These are phyloP conservation scores for Colius striatus DNA, from an alignment of 2,113 vertebrate species.

Conservation along the genomic window DNA sequence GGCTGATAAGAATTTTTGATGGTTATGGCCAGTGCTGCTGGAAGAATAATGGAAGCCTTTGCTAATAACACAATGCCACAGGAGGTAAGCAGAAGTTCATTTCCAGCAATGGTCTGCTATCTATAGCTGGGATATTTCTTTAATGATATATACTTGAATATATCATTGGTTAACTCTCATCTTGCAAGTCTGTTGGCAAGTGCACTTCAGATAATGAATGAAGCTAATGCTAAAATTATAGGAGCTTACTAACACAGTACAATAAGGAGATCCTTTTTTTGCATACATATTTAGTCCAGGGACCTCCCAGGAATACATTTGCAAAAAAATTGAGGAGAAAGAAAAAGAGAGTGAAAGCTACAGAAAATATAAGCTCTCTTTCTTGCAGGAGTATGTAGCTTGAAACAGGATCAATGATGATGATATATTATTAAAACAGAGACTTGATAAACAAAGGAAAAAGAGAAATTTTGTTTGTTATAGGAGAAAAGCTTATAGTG, in stretches of 20 bases:
- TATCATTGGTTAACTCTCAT: neutral
- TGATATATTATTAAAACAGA: neutral
- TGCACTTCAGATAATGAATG: neutral
- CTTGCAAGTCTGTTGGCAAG: neutral
- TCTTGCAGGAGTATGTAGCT: neutral
- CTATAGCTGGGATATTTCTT: neutral
- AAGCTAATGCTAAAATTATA: neutral
- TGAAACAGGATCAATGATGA: neutral
- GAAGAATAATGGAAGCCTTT: neutral
- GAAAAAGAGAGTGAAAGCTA: neutral
- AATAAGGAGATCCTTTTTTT: neutral
- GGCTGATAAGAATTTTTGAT: fast-evolving
- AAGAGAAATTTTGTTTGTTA: neutral
- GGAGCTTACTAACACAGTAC: neutral
- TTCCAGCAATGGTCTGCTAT: neutral
- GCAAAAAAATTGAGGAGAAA: neutral
- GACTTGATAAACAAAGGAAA: neutral
- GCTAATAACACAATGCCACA: neutral
- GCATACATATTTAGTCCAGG: neutral
- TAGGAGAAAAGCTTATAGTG: neutral
- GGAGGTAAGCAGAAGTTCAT: neutral
- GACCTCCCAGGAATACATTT: neutral
- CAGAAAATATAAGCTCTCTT: neutral
- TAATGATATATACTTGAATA: neutral
- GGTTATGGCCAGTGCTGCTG: neutral